phyloP scores from a whole-genome alignment of 2,113 vertebrate genomes.

The Erpornis zantholeuca region DNA sequence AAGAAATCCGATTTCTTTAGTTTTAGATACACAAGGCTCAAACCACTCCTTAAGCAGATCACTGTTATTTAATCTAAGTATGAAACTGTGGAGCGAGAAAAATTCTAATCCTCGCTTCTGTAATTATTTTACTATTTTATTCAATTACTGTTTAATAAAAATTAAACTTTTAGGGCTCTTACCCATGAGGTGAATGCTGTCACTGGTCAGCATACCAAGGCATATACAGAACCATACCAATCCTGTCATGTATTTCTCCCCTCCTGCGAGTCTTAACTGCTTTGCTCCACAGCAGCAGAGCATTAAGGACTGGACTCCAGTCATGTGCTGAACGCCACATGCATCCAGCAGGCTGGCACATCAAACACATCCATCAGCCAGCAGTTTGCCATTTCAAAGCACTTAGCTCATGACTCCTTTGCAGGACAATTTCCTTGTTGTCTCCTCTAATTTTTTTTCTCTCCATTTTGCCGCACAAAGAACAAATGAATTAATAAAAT shows the following conservation, averaged over 20 bases:
- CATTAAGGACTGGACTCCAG: neutral
- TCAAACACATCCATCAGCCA: neutral
- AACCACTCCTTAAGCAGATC: neutral
- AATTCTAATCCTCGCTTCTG: neutral
- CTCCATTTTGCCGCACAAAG: neutral
- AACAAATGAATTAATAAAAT: neutral
- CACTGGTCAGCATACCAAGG: neutral
- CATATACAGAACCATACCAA: neutral
- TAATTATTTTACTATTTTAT: neutral
- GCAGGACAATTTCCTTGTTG: neutral
- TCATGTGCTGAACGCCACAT: accelerated
- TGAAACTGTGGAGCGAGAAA: neutral
- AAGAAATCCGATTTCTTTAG: neutral
- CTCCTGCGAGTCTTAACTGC: neutral
- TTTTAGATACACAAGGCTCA: neutral
- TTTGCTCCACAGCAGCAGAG: neutral
- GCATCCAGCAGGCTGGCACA: neutral
- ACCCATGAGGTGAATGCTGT: neutral
- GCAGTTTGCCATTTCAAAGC: neutral
- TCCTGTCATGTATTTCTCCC: neutral
- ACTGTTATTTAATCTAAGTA: neutral
- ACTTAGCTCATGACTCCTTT: neutral
- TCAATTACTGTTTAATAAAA: neutral
- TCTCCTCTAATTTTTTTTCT: neutral
- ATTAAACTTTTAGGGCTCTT: neutral